Conservation (phyloP, 2,113 vertebrate genomes). For the Syrrhaptes paradoxus region DNA sequence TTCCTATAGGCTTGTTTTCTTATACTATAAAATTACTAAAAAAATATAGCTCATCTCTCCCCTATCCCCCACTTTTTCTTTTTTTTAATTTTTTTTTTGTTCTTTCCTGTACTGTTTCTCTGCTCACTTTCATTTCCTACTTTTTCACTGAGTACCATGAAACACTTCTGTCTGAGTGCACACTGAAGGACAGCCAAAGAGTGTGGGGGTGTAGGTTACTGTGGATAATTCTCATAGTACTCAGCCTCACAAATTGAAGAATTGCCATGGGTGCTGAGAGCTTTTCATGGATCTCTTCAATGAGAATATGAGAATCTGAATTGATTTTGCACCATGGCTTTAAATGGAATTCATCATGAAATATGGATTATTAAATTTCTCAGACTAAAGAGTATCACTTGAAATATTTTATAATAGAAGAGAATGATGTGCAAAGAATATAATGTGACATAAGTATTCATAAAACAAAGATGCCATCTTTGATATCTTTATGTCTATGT, state of each 20-base stretch:
- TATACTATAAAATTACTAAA: background rate
- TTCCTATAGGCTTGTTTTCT: background rate
- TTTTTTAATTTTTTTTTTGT: background rate
- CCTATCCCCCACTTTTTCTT: too few relatives aligned
- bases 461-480: background rate
- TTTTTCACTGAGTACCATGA: background rate
- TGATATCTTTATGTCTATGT: background rate
- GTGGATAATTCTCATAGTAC: background rate
- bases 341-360: background rate
- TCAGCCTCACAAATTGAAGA: background rate
- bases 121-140: background rate
- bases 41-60: background rate
- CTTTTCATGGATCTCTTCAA: background rate
- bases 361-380: background rate
- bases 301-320: background rate
- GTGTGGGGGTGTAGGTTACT: background rate
- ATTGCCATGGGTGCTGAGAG: background rate
- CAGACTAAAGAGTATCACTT: background rate
- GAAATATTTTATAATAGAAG: background rate
- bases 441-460: background rate
- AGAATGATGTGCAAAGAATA: background rate
- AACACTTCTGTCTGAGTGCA: background rate
- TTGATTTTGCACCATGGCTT: background rate
- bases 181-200: background rate
- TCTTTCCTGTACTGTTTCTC: background rate